Percentiles rank a stretch among this genome's conserved stretches.
phyloP scores from a whole-genome alignment of 2,113 vertebrate genomes.

The Ctenodactylus gundi region DNA sequence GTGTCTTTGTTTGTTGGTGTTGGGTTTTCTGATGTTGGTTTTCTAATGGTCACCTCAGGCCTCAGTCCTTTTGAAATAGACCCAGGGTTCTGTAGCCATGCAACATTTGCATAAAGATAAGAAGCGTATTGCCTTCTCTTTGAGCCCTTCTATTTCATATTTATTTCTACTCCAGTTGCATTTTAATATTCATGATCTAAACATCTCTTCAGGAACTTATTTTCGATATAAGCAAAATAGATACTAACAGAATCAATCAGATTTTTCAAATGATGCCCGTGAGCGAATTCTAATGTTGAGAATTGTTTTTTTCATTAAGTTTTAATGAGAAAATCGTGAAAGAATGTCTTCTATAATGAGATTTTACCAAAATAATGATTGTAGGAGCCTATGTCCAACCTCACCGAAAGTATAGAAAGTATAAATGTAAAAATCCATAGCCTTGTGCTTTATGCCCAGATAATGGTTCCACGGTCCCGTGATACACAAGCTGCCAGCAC shows the following conservation, averaged over 20 bases:
- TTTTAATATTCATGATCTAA: conserved; percentile 38
- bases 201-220: conserved; percentile 3
- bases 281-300: conserved; percentile 47
- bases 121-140: background rate
- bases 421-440: conserved; percentile 37
- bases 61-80: background rate
- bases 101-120: background rate
- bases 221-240: conserved; percentile 29
- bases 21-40: background rate
- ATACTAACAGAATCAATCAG: conserved; percentile 72
- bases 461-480: conserved; percentile 31
- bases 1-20: background rate
- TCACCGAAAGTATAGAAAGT: conserved; percentile 32
- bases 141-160: background rate
- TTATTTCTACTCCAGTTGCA: background rate
- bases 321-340: conserved; percentile 71
- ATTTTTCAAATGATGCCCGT: conserved; percentile 70
- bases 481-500: background rate
- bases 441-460: background rate
- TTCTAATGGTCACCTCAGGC: background rate
- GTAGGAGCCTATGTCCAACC: conserved; percentile 6
- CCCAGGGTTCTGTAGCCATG: background rate
- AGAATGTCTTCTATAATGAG: conserved; percentile 72
- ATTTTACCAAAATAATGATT: conserved; percentile 56
- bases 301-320: conserved; percentile 68